phyloP scores from a whole-genome alignment of 2,113 vertebrate genomes.

The Monarcha castaneiventris region DNA sequence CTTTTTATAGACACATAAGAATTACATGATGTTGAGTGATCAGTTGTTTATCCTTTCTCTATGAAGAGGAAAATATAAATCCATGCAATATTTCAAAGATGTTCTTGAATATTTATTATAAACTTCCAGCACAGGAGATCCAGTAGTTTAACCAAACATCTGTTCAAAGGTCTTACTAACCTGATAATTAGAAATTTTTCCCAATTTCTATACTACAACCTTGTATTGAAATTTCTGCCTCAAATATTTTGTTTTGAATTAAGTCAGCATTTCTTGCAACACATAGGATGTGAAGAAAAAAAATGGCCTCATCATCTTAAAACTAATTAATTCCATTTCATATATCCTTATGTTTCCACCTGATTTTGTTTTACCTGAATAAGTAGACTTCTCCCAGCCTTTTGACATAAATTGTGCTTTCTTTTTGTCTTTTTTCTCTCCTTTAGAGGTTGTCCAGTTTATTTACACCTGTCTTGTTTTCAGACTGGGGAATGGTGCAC shows the following conservation, averaged over 20 bases:
- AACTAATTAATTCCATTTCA: not conserved
- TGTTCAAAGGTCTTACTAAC: not conserved
- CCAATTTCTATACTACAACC: not conserved
- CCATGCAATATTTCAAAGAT: not conserved
- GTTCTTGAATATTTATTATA: not conserved
- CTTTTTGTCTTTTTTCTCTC: not conserved
- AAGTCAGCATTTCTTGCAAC: not conserved
- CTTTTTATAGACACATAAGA: not conserved
- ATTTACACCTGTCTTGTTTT: not conserved
- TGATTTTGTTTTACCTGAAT: not conserved
- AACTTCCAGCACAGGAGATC: not conserved
- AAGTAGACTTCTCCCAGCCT: not conserved
- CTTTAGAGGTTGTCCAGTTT: not conserved
- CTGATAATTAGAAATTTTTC: not conserved
- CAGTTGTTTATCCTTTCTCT: not conserved
- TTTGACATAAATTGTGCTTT: not conserved
- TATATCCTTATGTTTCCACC: not conserved
- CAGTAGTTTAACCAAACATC: not conserved
- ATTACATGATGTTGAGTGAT: not conserved
- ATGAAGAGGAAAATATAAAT: not conserved
- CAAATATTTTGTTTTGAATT: not conserved
- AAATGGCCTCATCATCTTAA: not conserved
- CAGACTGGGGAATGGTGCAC: not conserved
- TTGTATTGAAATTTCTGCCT: not conserved
- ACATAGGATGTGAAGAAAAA: not conserved